phyloP scores from a whole-genome alignment of 2,113 vertebrate species.

The Cheilinus undulatus region DNA sequence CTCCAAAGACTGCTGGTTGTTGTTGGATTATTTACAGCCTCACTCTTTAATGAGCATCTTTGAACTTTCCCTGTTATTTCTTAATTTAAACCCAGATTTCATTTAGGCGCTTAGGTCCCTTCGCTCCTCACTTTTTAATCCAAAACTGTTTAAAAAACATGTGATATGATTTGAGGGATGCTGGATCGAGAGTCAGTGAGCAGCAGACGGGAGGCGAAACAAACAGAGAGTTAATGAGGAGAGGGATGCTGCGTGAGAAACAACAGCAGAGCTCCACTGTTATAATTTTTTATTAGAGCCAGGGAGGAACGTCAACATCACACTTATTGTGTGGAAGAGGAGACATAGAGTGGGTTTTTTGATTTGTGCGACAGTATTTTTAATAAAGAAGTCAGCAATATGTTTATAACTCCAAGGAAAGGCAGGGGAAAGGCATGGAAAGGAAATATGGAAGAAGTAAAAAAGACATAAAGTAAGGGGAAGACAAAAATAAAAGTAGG shows the following conservation, averaged over 20 bases:
- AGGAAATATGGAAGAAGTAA: too few relatives aligned
- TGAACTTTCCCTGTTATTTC: neutral
- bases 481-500: too few relatives aligned
- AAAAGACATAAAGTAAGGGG: too few relatives aligned
- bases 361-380: neutral
- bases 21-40: too few relatives aligned
- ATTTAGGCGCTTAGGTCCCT: neutral
- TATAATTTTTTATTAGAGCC: constrained; percentile 2
- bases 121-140: neutral
- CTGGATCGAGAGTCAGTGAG: neutral
- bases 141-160: neutral
- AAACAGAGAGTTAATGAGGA: neutral
- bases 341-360: neutral
- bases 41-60: neutral
- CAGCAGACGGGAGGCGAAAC: neutral
- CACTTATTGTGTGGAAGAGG: neutral
- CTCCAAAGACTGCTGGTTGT: too few relatives aligned
- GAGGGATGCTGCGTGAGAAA: neutral
- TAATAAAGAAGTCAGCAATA: neutral
- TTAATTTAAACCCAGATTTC: neutral
- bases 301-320: neutral
- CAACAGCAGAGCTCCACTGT: neutral
- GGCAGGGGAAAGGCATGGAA: too few relatives aligned
- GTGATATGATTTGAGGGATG: neutral
- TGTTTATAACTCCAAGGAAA: neutral